A percentile compares a stretch with the other conserved stretches of the same genome.
Conservation (phyloP, 2,888 invertebrate species). For the Cosmia pyralina region DNA sequence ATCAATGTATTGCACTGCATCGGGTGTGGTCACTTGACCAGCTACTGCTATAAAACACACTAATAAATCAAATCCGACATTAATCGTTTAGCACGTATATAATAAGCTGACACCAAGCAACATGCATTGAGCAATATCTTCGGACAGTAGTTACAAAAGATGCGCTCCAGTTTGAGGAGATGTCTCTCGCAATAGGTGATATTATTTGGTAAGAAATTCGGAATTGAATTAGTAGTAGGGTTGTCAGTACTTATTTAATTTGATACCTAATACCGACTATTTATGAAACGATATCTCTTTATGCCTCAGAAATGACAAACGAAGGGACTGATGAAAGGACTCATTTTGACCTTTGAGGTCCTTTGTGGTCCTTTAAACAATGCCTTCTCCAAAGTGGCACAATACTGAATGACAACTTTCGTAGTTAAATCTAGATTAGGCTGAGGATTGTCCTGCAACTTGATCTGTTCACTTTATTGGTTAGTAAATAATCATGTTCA, state of each 20-base stretch:
- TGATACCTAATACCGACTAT: background rate
- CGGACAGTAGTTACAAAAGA: constrained; percentile 61
- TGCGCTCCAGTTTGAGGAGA: constrained; percentile 57
- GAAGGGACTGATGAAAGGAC: background rate
- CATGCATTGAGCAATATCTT: constrained; percentile 36
- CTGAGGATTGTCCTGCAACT: background rate
- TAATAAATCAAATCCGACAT: constrained; percentile 42
- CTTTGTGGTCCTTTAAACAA: background rate
- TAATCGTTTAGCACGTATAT: constrained; percentile 27
- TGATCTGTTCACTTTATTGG: background rate
- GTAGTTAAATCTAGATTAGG: background rate
- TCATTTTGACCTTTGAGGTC: background rate
- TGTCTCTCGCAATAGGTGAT: constrained; percentile 39
- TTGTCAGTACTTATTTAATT: background rate
- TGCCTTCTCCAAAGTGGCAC: background rate
- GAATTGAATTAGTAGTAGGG: constrained; percentile 29
- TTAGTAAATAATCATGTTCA: background rate
- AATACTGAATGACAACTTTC: background rate
- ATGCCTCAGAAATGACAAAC: background rate
- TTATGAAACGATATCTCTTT: background rate
- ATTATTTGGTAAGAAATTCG: constrained; percentile 50
- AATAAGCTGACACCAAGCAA: constrained; percentile 36
- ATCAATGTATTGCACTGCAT: constrained; percentile 15
- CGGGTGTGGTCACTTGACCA: constrained; percentile 16
- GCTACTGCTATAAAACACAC: constrained; percentile 35